Base-by-base conservation (phyloP, 2,113 vertebrate genomes). In the Hepsetus odoe region DNA sequence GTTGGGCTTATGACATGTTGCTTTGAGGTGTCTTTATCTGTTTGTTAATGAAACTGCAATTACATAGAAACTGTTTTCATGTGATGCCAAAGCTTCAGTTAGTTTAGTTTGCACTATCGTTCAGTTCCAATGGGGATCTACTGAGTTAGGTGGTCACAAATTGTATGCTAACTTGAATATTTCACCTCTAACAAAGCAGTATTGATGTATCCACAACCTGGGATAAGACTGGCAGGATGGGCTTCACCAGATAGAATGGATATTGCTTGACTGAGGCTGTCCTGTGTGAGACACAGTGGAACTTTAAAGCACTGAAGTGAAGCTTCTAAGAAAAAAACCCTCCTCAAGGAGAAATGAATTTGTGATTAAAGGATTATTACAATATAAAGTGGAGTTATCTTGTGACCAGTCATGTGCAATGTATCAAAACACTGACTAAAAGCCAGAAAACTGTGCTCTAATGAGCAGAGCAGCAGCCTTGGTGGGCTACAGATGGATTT, bases 381-480 rank as follows among this genome's bases (percentile, higher is more conserved):
- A 68, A 72, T 67, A 76, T 64, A 5, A 12, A 30, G 68, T 53
- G 59, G 55, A 14, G 62, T 53, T 55, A 61, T 71, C 42, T 30
- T 72, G 44, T n/a, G 51, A 76, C 38, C 53, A 14, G 35, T 64
- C 32, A 76, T 80, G 42, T 72, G 64, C 71, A 76, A 73, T 51
- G 51, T 55, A 42, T 72, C 61, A 22, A 49, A 72, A 66, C 77
- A 53, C 28, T 13, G 28, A 79, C 73, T 58, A 38, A 55, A 76
- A 38, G 20, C 76, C 55, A 40, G 38, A 33, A 76, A 46, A 76
- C 59, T 61, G 82, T 67, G 82, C 68, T 69, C 22, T 80, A 83
- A 83, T 72, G 73, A 80, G 73, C 59, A 61, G 53, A 62, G 33
- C 9, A 68, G 51, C 56, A 61, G 58, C 56, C 32, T 58, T 73